Percentiles rank a stretch among this genome's conserved stretches.
phyloP scores from a whole-genome alignment of 2,888 invertebrate genomes.

The Chymomyza caudatula region DNA sequence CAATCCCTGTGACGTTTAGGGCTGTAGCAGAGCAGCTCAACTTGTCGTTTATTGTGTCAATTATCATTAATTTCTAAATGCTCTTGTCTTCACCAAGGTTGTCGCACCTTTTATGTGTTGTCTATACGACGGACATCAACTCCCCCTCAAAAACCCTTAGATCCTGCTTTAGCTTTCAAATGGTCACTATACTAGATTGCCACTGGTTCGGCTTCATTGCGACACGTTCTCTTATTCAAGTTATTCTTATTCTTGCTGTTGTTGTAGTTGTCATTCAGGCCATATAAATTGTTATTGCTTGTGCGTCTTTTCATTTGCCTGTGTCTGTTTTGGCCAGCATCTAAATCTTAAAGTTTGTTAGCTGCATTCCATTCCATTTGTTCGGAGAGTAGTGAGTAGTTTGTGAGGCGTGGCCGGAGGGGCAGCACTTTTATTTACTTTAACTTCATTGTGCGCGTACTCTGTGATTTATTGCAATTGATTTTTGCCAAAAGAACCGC shows the following conservation, averaged over 20 bases:
- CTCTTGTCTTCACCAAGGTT: slow-evolving; percentile 52
- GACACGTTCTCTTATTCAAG: slow-evolving; percentile 17
- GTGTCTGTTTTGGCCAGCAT: slow-evolving; percentile 20
- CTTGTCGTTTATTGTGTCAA: slow-evolving; percentile 74
- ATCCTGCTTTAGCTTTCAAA: background rate
- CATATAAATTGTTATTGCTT: slow-evolving; percentile 63
- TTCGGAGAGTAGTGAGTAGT: slow-evolving; percentile 19
- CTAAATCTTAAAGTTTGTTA: slow-evolving; percentile 35
- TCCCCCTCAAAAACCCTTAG: background rate
- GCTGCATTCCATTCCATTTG: background rate
- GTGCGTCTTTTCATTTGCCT: slow-evolving; percentile 39
- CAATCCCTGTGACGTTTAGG: slow-evolving; percentile 15
- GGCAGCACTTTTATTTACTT: slow-evolving; percentile 9
- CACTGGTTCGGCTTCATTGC: slow-evolving; percentile 8
- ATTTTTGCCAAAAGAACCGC: slow-evolving; percentile 11
- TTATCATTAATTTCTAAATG: slow-evolving; percentile 71
- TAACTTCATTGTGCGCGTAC: slow-evolving; percentile 9
- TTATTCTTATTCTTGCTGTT: too few relatives aligned
- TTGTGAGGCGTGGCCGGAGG: slow-evolving; percentile 31
- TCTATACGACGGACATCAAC: background rate
- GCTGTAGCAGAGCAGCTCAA: slow-evolving; percentile 55
- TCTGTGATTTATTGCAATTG: slow-evolving; percentile 34
- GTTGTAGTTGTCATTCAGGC: slow-evolving; percentile 15
- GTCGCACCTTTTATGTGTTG: slow-evolving; percentile 47
- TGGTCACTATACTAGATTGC: background rate